phyloP scores from a whole-genome alignment of 37 sponge, comb jelly and placozoan genomes.

The Spongia lamella region DNA sequence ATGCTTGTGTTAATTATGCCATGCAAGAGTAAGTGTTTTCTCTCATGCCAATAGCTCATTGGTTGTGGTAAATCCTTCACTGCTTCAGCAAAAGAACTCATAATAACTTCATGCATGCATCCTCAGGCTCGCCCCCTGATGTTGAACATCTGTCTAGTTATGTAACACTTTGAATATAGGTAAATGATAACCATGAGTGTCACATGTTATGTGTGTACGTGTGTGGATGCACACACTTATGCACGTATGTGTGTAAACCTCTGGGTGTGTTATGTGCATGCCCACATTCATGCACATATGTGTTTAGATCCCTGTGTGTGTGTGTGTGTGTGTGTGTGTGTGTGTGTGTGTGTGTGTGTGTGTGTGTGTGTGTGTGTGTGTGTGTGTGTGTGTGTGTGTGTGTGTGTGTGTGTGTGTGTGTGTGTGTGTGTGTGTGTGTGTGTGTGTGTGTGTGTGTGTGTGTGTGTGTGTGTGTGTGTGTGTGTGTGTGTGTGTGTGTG shows the following conservation, averaged over 20 bases:
- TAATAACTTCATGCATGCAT: too few species aligned
- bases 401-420: conserved; percentile 19
- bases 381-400: neutral
- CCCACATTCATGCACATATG: conserved; percentile 1
- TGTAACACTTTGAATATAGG: too few species aligned
- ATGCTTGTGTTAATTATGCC: too few species aligned
- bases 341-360: neutral
- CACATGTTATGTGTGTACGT: neutral
- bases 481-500: too few species aligned
- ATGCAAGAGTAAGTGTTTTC: too few species aligned
- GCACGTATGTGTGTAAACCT: conserved; percentile 13
- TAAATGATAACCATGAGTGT: neutral
- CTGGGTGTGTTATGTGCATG: conserved; percentile 38
- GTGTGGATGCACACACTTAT: neutral
- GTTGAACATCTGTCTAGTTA: too few species aligned
- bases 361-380: conserved; percentile 2
- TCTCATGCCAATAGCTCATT: too few species aligned
- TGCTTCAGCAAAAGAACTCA: too few species aligned
- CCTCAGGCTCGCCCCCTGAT: too few species aligned
- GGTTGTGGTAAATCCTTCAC: too few species aligned
- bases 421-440: conserved; percentile 17
- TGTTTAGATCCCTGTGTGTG: neutral
- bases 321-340: conserved; percentile 9
- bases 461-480: conserved; percentile 19
- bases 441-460: conserved; percentile 37